These are phyloP conservation scores for Porites cylindrica DNA, from an alignment of 92 coral and sea anemone genomes.

Conservation along the genomic window DNA sequence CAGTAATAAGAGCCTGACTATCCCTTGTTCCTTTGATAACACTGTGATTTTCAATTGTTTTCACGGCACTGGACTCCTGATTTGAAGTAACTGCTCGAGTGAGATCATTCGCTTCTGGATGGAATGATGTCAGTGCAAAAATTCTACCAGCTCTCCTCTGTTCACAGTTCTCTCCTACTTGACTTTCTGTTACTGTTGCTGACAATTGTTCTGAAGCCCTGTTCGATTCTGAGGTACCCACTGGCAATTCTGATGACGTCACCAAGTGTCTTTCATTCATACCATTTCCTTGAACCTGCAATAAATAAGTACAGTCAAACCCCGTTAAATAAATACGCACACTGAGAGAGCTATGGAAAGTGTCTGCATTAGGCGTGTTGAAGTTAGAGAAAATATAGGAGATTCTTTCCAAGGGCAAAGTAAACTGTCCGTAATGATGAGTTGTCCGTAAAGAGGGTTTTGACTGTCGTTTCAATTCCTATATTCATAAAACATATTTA, in stretches of 20 bases:
- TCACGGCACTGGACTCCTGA: too few species aligned
- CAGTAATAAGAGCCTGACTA: neutral
- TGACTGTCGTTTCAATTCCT: too few species aligned
- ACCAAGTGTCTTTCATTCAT: neutral
- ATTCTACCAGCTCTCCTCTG: neutral
- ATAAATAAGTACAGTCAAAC: neutral
- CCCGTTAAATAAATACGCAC: too few species aligned
- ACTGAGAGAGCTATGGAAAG: too few species aligned
- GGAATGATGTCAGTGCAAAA: neutral
- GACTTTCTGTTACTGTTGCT: neutral
- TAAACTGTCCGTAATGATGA: too few species aligned
- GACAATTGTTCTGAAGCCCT: neutral
- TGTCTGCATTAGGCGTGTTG: too few species aligned
- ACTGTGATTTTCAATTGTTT: neutral
- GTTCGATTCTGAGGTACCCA: neutral
- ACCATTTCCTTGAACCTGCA: neutral
- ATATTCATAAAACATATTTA: too few species aligned
- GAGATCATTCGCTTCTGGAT: neutral
- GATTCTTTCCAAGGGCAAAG: too few species aligned
- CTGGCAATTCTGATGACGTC: neutral
- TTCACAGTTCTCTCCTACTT: neutral
- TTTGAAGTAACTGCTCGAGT: neutral
- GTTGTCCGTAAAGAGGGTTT: too few species aligned
- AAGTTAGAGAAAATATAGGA: too few species aligned
- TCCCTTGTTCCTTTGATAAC: neutral